Conservation (phyloP, 2,888 invertebrate genomes). For the Cremastobaeus sp. region DNA sequence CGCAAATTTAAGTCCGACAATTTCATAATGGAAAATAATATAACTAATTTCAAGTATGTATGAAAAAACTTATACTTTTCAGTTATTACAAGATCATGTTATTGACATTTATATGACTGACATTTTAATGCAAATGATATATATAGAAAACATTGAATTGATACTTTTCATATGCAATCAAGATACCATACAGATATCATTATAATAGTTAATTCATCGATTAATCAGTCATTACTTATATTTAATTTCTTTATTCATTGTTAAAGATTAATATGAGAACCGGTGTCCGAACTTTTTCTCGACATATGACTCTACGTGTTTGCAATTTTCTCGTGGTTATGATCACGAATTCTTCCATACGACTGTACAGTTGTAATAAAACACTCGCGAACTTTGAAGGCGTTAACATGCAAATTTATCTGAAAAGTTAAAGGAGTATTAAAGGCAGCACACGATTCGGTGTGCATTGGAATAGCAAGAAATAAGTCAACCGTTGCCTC, state of each 20-base stretch:
- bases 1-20: too few species aligned
- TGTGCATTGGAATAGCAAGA: conserved; percentile 15
- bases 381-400: conserved; percentile 14
- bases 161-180: too few species aligned
- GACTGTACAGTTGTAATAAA: conserved; percentile 9
- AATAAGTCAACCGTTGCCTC: conserved; percentile 7
- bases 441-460: conserved; percentile 4
- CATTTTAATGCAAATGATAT: too few species aligned
- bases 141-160: too few species aligned
- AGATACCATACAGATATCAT: too few species aligned
- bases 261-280: conserved; percentile 10
- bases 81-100: too few species aligned
- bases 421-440: background rate
- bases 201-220: too few species aligned
- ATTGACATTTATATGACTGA: too few species aligned
- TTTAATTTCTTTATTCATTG: background rate
- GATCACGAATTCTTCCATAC: conserved; percentile 6
- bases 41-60: too few species aligned
- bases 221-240: too few species aligned
- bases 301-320: conserved; percentile 3
- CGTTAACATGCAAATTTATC: conserved; percentile 16
- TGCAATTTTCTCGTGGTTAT: conserved; percentile 13
- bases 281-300: conserved; percentile 7
- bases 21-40: too few species aligned
- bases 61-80: too few species aligned